Percentiles rank a stretch among this genome's conserved stretches.
Conservation (phyloP, 2,797 vertebrate species). For the Ficedula albicollis region DNA sequence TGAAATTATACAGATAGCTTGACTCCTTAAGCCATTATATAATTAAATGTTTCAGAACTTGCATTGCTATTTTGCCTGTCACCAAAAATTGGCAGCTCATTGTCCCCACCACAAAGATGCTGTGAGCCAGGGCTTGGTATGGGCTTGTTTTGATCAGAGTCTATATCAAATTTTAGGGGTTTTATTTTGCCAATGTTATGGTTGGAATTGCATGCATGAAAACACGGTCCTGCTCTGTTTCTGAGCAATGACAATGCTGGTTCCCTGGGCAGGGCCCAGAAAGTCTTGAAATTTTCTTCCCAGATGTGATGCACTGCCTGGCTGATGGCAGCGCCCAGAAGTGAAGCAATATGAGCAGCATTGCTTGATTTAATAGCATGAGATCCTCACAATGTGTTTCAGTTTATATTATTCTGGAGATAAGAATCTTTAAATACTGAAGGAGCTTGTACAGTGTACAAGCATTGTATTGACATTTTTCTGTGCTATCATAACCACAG, state of each 20-base stretch:
- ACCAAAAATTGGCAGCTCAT: not conserved
- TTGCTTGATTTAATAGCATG: not conserved
- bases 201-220: not conserved
- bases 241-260: slow-evolving; percentile 18
- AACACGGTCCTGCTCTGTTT: slow-evolving; percentile 8
- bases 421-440: slow-evolving; percentile 48
- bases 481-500: slow-evolving; percentile 54
- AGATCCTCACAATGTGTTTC: not conserved
- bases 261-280: slow-evolving; percentile 3
- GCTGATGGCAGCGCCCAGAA: not conserved
- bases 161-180: slow-evolving; percentile 25
- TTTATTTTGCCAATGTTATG: slow-evolving; percentile 45
- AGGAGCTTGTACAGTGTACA: not conserved
- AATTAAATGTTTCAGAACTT: slow-evolving; percentile 11
- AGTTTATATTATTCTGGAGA: slow-evolving; percentile 44
- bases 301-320: not conserved
- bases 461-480: slow-evolving; percentile 32
- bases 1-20: slow-evolving; percentile 12
- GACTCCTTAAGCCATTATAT: not conserved
- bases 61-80: not conserved
- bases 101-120: not conserved
- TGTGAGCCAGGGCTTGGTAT: not conserved
- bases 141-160: not conserved
- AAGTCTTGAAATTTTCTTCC: slow-evolving; percentile 41
- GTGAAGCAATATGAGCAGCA: not conserved